Evolutionary conservation across 2,888 invertebrate genomes (phyloP), one percentile per base, ranked within the genome.

Genomic region (Pterostichus niger): DNA sequence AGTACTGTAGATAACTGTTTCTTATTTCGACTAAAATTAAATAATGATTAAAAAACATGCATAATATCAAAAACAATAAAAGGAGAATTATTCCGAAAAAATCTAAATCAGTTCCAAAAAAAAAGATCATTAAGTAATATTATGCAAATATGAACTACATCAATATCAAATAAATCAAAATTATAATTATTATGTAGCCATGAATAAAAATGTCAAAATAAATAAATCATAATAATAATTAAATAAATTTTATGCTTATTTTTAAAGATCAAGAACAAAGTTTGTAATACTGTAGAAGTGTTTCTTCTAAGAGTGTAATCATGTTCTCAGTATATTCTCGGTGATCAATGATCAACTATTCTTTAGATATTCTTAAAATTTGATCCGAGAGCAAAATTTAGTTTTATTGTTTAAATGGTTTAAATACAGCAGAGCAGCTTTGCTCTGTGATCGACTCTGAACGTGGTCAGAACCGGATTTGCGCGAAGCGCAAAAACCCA

Each of bases 391-490:
- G 49, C 5, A 49, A 49, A 49, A 10, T 49, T 49, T 59, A 7
- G 17, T 59, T 31, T 59, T 59, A 31, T 6, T 31, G 61, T 61
- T 59, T 5, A 11, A 61, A 61, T 61, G 61, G 49, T 2, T 49
- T 49, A n/a, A 49, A 3, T n/a, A n/a, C n/a, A n/a, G n/a, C n/a
- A n/a, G n/a, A n/a, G n/a, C n/a, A n/a, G n/a, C n/a, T n/a, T n/a
- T n/a, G n/a, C n/a, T n/a, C n/a, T n/a, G n/a, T n/a, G n/a, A n/a
- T 61, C 59, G 33, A 49, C 61, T 61, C 61, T 4, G 33, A 61
- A 61, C 31, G 35, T 33, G 61, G n/a, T 4, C 61, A 61, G 61
- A 61, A 11, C 0, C 31, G 61, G 33, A 33, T 35, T 31, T 3
- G 33, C 61, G 5, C 61, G 11, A 61, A 10, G 3, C 24, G 33